Evolutionary conservation across 2,888 invertebrate genomes (phyloP).

Genomic region (Aphodius granarius): DNA sequence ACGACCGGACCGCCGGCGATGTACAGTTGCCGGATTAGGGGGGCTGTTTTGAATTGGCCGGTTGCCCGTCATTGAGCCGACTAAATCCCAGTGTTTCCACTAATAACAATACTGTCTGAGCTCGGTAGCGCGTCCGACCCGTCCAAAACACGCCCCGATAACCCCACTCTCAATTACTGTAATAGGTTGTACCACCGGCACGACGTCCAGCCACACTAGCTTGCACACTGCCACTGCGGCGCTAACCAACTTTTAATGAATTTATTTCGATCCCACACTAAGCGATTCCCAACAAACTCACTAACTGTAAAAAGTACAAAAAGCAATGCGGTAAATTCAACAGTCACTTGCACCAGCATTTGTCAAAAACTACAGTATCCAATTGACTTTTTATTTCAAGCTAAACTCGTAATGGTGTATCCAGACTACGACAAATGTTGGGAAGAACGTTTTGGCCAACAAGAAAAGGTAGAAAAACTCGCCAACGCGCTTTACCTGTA

Average conservation of each 20-base stretch:
- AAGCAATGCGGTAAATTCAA: not conserved
- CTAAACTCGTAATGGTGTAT: no score
- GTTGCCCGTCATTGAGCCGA: not conserved
- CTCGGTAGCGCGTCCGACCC: not conserved
- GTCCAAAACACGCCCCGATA: not conserved
- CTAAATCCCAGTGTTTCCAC: not conserved
- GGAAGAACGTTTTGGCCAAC: no score
- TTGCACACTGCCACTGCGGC: not conserved
- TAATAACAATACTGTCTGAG: not conserved
- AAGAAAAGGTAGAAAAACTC: no score
- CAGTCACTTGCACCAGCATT: not conserved
- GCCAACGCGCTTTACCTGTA: no score
- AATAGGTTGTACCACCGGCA: not conserved
- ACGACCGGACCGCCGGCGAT: no score
- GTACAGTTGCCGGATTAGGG: not conserved
- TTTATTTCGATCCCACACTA: not conserved
- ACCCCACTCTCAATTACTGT: not conserved
- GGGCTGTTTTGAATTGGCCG: not conserved
- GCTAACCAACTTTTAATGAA: not conserved
- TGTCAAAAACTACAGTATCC: not conserved
- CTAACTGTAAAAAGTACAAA: not conserved
- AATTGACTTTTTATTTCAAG: not conserved
- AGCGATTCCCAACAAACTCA: not conserved
- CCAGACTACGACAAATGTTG: no score
- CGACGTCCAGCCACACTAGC: not conserved